Conservation (phyloP, 2,888 invertebrate genomes). For the Bombylius discolor region DNA sequence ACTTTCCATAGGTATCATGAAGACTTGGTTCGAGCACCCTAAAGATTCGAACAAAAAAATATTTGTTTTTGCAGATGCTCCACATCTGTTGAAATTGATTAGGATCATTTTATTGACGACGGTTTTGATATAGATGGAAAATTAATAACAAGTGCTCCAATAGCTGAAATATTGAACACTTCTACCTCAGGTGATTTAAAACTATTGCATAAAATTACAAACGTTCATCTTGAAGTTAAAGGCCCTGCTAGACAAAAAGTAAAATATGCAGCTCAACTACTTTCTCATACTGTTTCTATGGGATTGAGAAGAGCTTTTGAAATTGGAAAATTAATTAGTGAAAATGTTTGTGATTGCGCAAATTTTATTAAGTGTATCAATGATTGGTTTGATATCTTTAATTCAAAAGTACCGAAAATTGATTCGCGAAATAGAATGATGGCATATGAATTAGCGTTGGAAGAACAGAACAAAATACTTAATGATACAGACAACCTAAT, state of each 20-base stretch:
- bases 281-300: slow-evolving; percentile 16
- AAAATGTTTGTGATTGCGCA: slow-evolving; percentile 15
- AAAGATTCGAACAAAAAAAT: slow-evolving; percentile 3
- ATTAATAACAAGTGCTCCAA: slow-evolving; percentile 3
- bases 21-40: slow-evolving; percentile 14
- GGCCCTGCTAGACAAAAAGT: slow-evolving; percentile 1
- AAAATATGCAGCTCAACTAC: slow-evolving; percentile 15
- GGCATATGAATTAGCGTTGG: slow-evolving; percentile 15
- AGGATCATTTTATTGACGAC: slow-evolving; percentile 12
- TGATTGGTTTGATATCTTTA: slow-evolving; percentile 19
- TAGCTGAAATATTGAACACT: background rate
- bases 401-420: slow-evolving; percentile 9
- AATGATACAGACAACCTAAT: slow-evolving; percentile 10
- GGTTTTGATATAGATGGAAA: slow-evolving; percentile 11
- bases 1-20: background rate
- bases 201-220: background rate
- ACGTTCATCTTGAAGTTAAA: background rate
- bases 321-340: slow-evolving; percentile 6
- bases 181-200: background rate
- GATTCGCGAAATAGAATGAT: slow-evolving; percentile 14
- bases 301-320: slow-evolving; percentile 14
- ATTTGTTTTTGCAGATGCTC: slow-evolving; percentile 7
- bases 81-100: slow-evolving; percentile 13
- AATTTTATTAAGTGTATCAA: slow-evolving; percentile 16
- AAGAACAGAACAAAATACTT: slow-evolving; percentile 14